phyloP scores from a whole-genome alignment of 2,113 vertebrate genomes.

The Sinocyclocheilus grahami region DNA sequence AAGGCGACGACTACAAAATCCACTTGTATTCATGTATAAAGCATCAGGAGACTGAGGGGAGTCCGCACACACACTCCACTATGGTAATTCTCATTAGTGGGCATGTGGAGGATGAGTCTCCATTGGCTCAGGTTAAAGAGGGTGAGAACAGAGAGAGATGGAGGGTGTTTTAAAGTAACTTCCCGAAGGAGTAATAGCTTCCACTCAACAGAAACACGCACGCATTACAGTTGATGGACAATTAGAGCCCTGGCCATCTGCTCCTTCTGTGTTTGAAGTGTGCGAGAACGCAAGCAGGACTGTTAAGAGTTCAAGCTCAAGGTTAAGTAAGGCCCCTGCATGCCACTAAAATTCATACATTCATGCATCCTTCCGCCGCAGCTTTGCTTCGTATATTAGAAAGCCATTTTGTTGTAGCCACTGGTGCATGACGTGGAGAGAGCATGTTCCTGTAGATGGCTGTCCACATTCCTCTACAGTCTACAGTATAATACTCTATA shows the following conservation, averaged over 20 bases:
- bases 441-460: constrained; percentile 46
- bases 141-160: constrained; percentile 20
- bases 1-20: neutral
- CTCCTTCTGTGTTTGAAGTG: constrained; percentile 46
- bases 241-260: constrained; percentile 57
- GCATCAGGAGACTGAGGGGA: neutral
- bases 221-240: constrained; percentile 52
- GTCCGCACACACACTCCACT: neutral
- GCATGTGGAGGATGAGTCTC: neutral
- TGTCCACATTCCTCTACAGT: constrained; percentile 10
- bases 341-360: constrained; percentile 42
- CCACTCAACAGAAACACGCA: constrained; percentile 30
- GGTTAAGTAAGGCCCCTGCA: constrained; percentile 53
- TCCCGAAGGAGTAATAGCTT: constrained; percentile 20
- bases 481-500: constrained; percentile 21
- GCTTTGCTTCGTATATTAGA: constrained; percentile 52
- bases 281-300: constrained; percentile 46
- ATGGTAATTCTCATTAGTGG: constrained; percentile 12
- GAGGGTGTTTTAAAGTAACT: constrained; percentile 19
- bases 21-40: neutral
- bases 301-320: constrained; percentile 46
- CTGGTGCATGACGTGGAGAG: constrained; percentile 43
- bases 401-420: constrained; percentile 45
- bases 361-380: constrained; percentile 40
- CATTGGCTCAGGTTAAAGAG: constrained; percentile 10